These are phyloP conservation scores for Phalacrocorax carbo DNA, from an alignment of 2,113 vertebrate species.

Conservation along the genomic window DNA sequence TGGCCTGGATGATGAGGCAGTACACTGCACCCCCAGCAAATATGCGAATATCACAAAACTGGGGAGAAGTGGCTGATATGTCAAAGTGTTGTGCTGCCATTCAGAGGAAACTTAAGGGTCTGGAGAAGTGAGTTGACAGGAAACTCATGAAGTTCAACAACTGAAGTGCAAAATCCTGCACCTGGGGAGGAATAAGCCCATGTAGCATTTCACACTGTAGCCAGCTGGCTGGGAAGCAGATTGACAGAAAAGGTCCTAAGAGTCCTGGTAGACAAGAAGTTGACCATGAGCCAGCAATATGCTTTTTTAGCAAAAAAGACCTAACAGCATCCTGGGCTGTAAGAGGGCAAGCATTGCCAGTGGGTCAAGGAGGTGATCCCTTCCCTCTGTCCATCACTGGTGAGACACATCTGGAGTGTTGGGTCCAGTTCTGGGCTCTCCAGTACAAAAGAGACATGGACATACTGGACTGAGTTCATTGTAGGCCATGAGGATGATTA, in stretches of 20 bases:
- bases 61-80: background rate
- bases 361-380: background rate
- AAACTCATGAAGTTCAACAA: background rate
- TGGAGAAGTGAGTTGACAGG: background rate
- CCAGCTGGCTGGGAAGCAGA: background rate
- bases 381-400: background rate
- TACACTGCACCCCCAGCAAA: background rate
- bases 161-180: background rate
- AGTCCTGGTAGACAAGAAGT: background rate
- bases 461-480: background rate
- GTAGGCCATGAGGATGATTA: background rate
- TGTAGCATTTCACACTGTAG: background rate
- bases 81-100: background rate
- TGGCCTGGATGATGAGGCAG: background rate
- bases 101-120: background rate
- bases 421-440: background rate
- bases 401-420: background rate
- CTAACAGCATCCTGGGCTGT: background rate
- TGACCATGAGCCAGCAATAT: background rate
- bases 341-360: background rate
- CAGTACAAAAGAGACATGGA: background rate
- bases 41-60: background rate
- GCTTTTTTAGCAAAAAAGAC: background rate
- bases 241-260: background rate
- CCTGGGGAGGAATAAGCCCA: background rate